A percentile compares a stretch with the other conserved stretches of the same genome.
These are phyloP conservation scores for Megamerina dolium DNA, from an alignment of 2,888 invertebrate genomes.

Conservation along the genomic window DNA sequence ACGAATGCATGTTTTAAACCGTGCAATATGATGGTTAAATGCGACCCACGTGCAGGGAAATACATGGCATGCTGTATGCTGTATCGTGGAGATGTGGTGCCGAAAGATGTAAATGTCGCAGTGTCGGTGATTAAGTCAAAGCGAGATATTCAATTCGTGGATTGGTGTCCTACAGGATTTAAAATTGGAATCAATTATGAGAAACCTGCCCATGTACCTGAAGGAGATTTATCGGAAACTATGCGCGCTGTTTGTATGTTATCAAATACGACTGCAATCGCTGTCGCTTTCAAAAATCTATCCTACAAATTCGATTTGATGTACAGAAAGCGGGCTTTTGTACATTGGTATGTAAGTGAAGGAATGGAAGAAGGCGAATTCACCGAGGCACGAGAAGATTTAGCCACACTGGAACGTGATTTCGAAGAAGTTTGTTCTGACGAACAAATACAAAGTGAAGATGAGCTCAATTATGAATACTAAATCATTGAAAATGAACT, in stretches of 20 bases:
- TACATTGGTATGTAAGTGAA: constrained; percentile 75
- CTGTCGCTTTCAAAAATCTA: constrained; percentile 82
- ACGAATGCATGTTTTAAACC: constrained; percentile 86
- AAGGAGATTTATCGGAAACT: constrained; percentile 74
- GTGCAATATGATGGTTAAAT: constrained; percentile 82
- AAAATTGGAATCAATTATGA: constrained; percentile 83
- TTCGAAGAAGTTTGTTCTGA: constrained; percentile 46
- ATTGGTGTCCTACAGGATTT: constrained; percentile 92
- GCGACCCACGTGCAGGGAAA: constrained; percentile 75
- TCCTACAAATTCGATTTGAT: constrained; percentile 89
- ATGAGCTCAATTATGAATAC: constrained; percentile 27
- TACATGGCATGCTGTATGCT: constrained; percentile 87
- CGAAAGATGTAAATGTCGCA: constrained; percentile 81
- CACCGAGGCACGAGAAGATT: constrained; percentile 46
- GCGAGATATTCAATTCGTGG: constrained; percentile 80
- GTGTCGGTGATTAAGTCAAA: constrained; percentile 73
- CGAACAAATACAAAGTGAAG: constrained; percentile 28
- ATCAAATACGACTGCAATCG: constrained; percentile 86
- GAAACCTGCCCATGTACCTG: constrained; percentile 70
- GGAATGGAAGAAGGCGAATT: constrained; percentile 50
- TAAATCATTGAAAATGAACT: constrained; percentile 20
- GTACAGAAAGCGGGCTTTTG: constrained; percentile 64
- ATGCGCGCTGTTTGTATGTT: constrained; percentile 85
- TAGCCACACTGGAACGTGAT: constrained; percentile 43
- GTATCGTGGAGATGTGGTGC: constrained; percentile 85